Base-by-base conservation (phyloP, 2,888 invertebrate genomes). In the Plutella xylostella region DNA sequence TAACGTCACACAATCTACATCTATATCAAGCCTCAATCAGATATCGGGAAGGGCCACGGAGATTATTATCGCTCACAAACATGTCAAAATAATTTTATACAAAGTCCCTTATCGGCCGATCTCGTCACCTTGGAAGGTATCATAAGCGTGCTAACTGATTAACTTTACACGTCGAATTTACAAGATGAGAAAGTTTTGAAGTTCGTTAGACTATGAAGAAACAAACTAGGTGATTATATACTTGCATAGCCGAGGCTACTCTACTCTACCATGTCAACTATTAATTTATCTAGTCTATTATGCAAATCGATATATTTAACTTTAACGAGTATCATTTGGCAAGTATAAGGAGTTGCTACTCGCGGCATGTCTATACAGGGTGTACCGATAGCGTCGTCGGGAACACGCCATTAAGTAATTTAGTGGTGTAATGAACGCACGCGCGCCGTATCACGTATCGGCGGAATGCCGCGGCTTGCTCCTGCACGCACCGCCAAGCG, bases 381-480 rank as follows among this genome's bases (percentile, higher is more conserved):
- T 15, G n/a, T n/a, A n/a, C n/a, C n/a, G n/a, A n/a, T 19, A 19
- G 18, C 19, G 20, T 12, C 19, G 6, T n/a, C 15, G 14, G 14
- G 52, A 57, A 60, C 72, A 73, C 68, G 71, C 71, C 54, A 72
- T 73, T 70, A 66, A 65, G 68, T 71, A 60, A 72, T 72, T 72
- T 67, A 72, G 57, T 63, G 55, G 55, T 63, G 63, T 68, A 71
- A 70, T 67, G 65, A 61, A 60, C 55, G 52, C 39, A 20, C 18
- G 17, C 42, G 21, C 41, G 38, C 25, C 19, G n/a, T n/a, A 42
- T 46, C 20, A 18, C 33, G n/a, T 4, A 14, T 4, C 11, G 33
- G 9, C 4, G 11, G 25, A 7, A 7, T 25, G 5, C 11, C 25
- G 5, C 33, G n/a, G n/a, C n/a, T 33, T 33, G 7, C 14, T 25